Percentiles rank a stretch among this genome's conserved stretches.
These are phyloP conservation scores for Caenorhabditis angaria DNA, from an alignment of 2,888 invertebrate genomes.

Conservation along the genomic window DNA sequence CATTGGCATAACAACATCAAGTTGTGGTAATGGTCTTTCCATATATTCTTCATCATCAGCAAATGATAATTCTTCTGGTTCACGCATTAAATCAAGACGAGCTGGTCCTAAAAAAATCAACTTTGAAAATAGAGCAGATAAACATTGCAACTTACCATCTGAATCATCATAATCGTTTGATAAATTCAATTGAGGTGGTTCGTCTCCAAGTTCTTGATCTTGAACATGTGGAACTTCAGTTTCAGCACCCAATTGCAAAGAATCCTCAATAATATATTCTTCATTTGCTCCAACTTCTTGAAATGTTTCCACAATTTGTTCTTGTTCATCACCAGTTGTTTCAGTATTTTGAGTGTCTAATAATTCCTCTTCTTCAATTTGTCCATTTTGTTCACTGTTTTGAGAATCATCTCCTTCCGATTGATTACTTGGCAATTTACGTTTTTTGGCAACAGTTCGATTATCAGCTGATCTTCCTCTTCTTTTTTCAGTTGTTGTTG, in stretches of 20 bases:
- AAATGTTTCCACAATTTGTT: background rate
- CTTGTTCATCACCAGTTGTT: background rate
- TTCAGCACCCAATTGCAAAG: slow-evolving; percentile 20
- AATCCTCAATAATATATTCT: slow-evolving; percentile 10
- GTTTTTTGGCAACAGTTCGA: background rate
- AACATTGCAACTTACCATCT: slow-evolving; percentile 13
- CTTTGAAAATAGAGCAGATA: no score
- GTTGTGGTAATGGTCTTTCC: slow-evolving; percentile 20
- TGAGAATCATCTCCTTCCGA: background rate
- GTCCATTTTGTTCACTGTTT: no score
- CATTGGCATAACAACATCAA: slow-evolving; percentile 17
- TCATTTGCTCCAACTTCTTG: slow-evolving; percentile 8
- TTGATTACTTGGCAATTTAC: background rate
- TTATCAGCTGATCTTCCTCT: slow-evolving; percentile 6
- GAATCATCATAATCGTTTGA: slow-evolving; percentile 7
- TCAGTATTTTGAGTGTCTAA: background rate
- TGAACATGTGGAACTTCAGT: slow-evolving; percentile 17
- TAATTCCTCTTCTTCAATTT: background rate
- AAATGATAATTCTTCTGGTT: slow-evolving; percentile 15
- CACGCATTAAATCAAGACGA: slow-evolving; percentile 12
- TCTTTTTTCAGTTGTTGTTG: background rate
- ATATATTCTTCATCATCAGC: slow-evolving; percentile 27
- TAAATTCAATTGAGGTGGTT: slow-evolving; percentile 21
- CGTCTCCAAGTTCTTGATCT: slow-evolving; percentile 15
- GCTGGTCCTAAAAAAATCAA: background rate